Evolutionary conservation across 2,797 vertebrate species (phyloP), one percentile per base, ranked within the genome.

Genomic region (Morelia viridis): DNA sequence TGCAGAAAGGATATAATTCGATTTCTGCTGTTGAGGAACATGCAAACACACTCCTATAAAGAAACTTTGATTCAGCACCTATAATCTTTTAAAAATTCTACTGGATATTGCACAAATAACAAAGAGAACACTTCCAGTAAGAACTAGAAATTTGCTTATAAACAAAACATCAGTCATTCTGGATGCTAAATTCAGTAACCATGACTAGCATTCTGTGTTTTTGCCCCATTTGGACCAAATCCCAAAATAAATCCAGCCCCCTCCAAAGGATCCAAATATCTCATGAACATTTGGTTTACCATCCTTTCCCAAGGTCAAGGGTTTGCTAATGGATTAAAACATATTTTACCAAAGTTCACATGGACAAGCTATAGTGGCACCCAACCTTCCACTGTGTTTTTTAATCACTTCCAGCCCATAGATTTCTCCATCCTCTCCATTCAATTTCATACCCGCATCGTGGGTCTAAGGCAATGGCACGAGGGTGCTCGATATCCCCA

Each of bases 401-500:
- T 50, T 22, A 11, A 86, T 41, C 6, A 22, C n/a, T 50, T 60
- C 9, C 58, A 5, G 3, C 24, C 4, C 76, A 24, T 46, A 46
- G 19, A 46, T 46, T 80, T 46, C 35, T 80, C 41, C 76, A 80
- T 46, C 9, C 19, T 19, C 76, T 80, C 46, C 22, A 2, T 80
- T 46, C 83, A 68, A 22, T 11, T 85, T 98, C 98, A 58, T 95
- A 99, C 99, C 99, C 99, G 1, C 99, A 98, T 89, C 99, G 98
- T 58, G 99, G 99, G 95, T 99, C 99, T 56, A 99, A 97, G 1
- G 99, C 99, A 0, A 99, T 99, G 60, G 99, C 99, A 0, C 99
- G 97, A 0, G 99, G 99, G 93, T 99, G 99, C 93, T 99, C 99
- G 26, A 99, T 99, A 93, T 99, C 99, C 56, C 99, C 99, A 0